Percentiles rank a stretch among this genome's conserved stretches.
Evolutionary conservation across 2,888 invertebrate species (phyloP).

Genomic region (Antitype chi): DNA sequence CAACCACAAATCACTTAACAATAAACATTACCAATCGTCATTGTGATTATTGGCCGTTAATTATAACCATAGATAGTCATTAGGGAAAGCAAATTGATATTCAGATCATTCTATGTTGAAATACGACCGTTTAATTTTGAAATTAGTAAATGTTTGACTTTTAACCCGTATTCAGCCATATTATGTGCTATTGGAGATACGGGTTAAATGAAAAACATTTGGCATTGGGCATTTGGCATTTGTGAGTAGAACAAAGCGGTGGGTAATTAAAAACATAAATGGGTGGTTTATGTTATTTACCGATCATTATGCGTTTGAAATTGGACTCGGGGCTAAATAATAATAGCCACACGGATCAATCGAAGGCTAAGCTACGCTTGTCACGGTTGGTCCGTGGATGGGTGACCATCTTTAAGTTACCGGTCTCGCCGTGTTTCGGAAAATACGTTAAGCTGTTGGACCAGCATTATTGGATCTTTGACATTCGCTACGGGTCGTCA

Average conservation of each 20-base stretch:
- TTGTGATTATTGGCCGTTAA: neutral
- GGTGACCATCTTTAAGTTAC: neutral
- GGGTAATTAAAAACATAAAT: conserved; percentile 35
- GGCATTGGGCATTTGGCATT: neutral
- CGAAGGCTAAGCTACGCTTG: neutral
- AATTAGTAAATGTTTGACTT: conserved; percentile 34
- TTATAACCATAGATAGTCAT: conserved; percentile 9
- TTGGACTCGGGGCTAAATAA: neutral
- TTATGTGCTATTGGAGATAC: conserved; percentile 3
- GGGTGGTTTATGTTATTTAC: conserved; percentile 15
- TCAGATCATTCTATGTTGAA: conserved; percentile 17
- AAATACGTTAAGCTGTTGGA: neutral
- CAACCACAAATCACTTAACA: neutral
- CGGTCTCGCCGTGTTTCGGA: neutral
- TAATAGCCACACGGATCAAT: neutral
- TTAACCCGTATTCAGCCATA: conserved; percentile 20
- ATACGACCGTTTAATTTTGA: conserved; percentile 22
- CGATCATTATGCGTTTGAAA: conserved; percentile 1
- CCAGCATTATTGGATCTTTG: neutral
- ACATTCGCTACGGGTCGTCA: neutral
- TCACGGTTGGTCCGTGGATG: neutral
- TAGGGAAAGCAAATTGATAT: conserved; percentile 37
- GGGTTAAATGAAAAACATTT: conserved; percentile 13
- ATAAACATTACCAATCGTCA: conserved; percentile 13
- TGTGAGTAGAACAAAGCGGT: neutral